Conservation (phyloP, 2,113 vertebrate genomes). For the Psophia crepitans region DNA sequence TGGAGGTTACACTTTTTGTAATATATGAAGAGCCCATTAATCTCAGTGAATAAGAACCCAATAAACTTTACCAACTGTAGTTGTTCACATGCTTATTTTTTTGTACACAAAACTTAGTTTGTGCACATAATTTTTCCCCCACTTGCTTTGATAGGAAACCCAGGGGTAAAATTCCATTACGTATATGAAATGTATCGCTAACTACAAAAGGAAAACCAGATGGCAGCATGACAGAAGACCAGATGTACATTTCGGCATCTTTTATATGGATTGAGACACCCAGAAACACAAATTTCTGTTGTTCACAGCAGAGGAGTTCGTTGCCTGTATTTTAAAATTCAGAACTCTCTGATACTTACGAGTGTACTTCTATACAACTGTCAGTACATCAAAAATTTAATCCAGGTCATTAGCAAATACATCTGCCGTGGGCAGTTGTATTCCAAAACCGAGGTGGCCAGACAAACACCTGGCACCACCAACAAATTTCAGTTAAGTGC, state of each 20-base stretch:
- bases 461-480: neutral
- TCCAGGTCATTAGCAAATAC: neutral
- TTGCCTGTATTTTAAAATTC: neutral
- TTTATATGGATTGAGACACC: neutral
- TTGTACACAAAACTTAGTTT: neutral
- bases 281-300: neutral
- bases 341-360: neutral
- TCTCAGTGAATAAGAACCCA: neutral
- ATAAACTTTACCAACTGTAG: neutral
- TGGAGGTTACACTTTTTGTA: neutral
- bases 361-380: neutral
- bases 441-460: neutral
- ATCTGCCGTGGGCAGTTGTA: neutral
- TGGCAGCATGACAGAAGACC: neutral
- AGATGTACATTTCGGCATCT: neutral
- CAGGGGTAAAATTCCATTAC: neutral
- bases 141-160: neutral
- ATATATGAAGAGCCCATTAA: neutral
- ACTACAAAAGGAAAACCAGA: neutral
- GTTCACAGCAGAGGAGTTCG: neutral
- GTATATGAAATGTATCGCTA: neutral
- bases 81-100: neutral
- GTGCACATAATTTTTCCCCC: accelerated
- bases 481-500: neutral
- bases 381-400: neutral